Percentiles rank a stretch among this genome's conserved stretches.
Evolutionary conservation across 2,797 vertebrate genomes (phyloP).

Genomic region (Microcaecilia unicolor): DNA sequence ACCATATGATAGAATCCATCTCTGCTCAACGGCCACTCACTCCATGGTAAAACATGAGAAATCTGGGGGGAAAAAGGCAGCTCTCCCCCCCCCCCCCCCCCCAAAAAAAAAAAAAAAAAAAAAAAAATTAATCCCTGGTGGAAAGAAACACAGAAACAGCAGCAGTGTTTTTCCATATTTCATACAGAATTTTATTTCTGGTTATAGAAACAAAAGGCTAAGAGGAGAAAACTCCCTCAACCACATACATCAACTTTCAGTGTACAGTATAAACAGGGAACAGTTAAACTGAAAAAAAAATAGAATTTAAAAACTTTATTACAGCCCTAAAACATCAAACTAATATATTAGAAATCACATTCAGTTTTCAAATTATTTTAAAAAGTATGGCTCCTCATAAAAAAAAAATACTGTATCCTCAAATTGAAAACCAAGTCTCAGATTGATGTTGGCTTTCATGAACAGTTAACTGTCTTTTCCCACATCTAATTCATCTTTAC

Average conservation of each 20-base stretch:
- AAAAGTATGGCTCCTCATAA: conserved; percentile 51
- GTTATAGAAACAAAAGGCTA: conserved; percentile 63
- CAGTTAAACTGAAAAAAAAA: conserved; percentile 54
- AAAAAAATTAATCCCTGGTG: too few species aligned
- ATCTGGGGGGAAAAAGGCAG: too few species aligned
- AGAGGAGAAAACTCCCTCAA: conserved; percentile 51
- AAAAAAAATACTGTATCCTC: conserved; percentile 51
- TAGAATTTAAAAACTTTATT: conserved; percentile 59
- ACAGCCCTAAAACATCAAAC: conserved; percentile 61
- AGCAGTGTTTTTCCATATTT: conserved; percentile 54
- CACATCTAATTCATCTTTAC: accelerated
- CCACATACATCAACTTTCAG: conserved; percentile 51
- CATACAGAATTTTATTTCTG: conserved; percentile 64
- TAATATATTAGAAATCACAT: conserved; percentile 62
- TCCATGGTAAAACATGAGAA: too few species aligned
- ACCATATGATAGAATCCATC: too few species aligned
- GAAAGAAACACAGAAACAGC: too few species aligned
- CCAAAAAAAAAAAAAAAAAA: too few species aligned
- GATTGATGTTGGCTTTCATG: background rate
- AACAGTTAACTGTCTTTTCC: background rate
- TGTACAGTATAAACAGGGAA: conserved; percentile 46
- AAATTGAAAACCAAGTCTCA: conserved; percentile 26
- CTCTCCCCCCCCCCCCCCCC: too few species aligned
- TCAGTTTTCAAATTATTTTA: conserved; percentile 52
- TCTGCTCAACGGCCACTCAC: too few species aligned